These are phyloP conservation scores for Siniperca undulata DNA, from an alignment of 2,797 vertebrate species.

Conservation along the genomic window DNA sequence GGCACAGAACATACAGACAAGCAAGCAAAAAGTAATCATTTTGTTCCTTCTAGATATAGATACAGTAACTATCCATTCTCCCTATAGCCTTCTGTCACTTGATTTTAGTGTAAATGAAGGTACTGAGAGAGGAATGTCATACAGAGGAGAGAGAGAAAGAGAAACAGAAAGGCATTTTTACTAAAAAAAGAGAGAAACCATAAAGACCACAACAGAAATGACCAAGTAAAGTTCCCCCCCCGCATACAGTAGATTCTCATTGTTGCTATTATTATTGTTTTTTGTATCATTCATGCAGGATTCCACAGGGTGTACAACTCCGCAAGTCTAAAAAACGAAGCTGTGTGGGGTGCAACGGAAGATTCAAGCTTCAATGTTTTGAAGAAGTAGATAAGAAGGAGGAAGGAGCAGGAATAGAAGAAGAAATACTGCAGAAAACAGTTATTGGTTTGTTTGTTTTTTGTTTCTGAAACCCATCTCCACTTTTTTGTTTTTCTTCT, in stretches of 20 bases:
- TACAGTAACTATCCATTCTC: slow-evolving; percentile 46
- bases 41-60: slow-evolving; percentile 51
- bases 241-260: slow-evolving; percentile 84
- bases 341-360: slow-evolving; percentile 85
- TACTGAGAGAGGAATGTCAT: slow-evolving; percentile 70
- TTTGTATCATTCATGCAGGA: slow-evolving; percentile 89
- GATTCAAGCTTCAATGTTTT: slow-evolving; percentile 89
- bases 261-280: slow-evolving; percentile 79
- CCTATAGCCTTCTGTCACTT: slow-evolving; percentile 47
- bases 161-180: slow-evolving; percentile 75
- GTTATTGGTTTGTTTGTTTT: slow-evolving; percentile 70
- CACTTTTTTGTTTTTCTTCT: slow-evolving; percentile 70
- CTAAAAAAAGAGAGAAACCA: slow-evolving; percentile 73
- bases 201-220: slow-evolving; percentile 79
- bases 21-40: slow-evolving; percentile 73
- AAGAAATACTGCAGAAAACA: slow-evolving; percentile 86
- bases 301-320: slow-evolving; percentile 84
- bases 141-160: slow-evolving; percentile 73
- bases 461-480: slow-evolving; percentile 70
- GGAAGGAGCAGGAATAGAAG: slow-evolving; percentile 81
- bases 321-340: slow-evolving; percentile 83
- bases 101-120: slow-evolving; percentile 61
- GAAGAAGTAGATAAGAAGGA: slow-evolving; percentile 78
- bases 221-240: slow-evolving; percentile 72
- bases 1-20: slow-evolving; percentile 76